phyloP scores from a whole-genome alignment of 2,888 invertebrate species.

The Andrena trimmerana region DNA sequence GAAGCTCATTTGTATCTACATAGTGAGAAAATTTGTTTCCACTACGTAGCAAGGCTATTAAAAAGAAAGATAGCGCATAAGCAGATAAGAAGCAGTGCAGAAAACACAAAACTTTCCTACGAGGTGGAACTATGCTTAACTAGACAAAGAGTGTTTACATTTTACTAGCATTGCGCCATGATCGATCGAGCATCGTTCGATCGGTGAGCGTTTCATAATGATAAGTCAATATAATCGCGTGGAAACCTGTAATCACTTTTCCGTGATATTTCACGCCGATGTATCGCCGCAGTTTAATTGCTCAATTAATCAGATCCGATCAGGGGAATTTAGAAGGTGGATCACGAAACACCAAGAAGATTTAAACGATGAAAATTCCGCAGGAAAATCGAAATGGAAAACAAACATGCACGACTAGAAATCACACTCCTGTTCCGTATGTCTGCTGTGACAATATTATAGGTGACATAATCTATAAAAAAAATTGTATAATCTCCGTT shows the following conservation, averaged over 20 bases:
- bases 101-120: conserved; percentile 44
- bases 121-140: conserved; percentile 5
- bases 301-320: conserved; percentile 25
- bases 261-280: conserved; percentile 1
- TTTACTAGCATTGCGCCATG: conserved; percentile 31
- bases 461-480: too few species aligned
- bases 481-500: conserved; percentile 36
- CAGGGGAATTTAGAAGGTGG: conserved; percentile 9
- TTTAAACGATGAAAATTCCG: background rate
- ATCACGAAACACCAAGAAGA: background rate
- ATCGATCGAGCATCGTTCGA: conserved; percentile 33
- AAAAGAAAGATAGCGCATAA: conserved; percentile 42
- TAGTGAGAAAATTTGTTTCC: conserved; percentile 42
- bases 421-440: background rate
- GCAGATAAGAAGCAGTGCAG: conserved; percentile 38
- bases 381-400: background rate
- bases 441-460: conserved; percentile 1
- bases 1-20: conserved; percentile 41
- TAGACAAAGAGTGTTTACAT: conserved; percentile 43
- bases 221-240: conserved; percentile 17
- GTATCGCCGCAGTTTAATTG: conserved; percentile 3
- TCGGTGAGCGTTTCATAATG: conserved; percentile 20
- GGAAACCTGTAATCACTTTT: conserved; percentile 26
- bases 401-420: background rate
- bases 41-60: conserved; percentile 33